A percentile compares a stretch with the other conserved stretches of the same genome.
phyloP scores from a whole-genome alignment of 2,888 invertebrate species.

The Craniophora ligustri region DNA sequence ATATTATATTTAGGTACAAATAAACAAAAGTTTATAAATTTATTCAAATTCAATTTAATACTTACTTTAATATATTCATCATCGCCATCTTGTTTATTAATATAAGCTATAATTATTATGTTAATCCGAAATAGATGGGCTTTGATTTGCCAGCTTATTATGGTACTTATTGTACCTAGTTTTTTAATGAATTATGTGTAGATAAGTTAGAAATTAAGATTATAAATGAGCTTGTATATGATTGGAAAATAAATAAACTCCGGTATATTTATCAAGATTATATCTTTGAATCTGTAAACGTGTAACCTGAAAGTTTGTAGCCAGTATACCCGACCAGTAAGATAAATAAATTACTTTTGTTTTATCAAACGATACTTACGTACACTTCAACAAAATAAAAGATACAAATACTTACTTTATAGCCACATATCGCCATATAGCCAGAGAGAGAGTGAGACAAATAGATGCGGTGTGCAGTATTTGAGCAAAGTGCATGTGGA shows the following conservation, averaged over 20 bases:
- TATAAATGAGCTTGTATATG: too few species aligned
- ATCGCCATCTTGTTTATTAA: neutral
- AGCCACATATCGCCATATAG: slow-evolving; percentile 96
- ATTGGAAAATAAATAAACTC: too few species aligned
- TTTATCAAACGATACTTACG: too few species aligned
- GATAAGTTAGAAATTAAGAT: too few species aligned
- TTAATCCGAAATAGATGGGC: neutral
- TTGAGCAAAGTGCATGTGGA: slow-evolving; percentile 94
- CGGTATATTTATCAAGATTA: too few species aligned
- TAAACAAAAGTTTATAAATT: neutral
- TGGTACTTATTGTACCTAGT: too few species aligned
- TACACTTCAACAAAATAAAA: neutral
- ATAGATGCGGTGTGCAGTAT: slow-evolving; percentile 95
- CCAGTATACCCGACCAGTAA: neutral
- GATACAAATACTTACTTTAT: slow-evolving; percentile 90
- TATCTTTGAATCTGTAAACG: neutral
- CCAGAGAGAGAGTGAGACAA: slow-evolving; percentile 93
- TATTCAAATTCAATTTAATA: neutral
- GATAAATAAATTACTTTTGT: neutral
- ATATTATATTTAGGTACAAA: too few species aligned
- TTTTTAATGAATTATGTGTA: too few species aligned
- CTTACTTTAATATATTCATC: too few species aligned
- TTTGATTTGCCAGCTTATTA: neutral
- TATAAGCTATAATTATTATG: neutral
- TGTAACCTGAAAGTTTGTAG: neutral